phyloP scores from a whole-genome alignment of 2,888 invertebrate genomes.

The Polymixis lichenea region DNA sequence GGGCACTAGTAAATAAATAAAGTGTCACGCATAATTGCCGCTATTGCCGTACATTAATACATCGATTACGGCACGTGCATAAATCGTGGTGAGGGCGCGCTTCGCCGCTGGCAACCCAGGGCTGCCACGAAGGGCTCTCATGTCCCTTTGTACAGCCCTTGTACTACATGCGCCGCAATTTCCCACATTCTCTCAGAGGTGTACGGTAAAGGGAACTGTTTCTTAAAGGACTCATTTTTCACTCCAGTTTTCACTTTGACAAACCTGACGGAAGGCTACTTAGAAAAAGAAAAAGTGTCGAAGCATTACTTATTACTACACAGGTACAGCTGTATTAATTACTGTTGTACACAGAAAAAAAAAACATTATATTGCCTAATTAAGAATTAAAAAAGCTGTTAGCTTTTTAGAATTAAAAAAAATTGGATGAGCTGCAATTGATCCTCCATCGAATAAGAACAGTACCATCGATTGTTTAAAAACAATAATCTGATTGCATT shows the following conservation, averaged over 20 bases:
- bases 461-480: conserved; percentile 66
- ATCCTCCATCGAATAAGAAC: conserved; percentile 30
- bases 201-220: conserved; percentile 68
- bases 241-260: conserved; percentile 71
- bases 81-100: conserved; percentile 55
- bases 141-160: conserved; percentile 66
- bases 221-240: conserved; percentile 78
- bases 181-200: conserved; percentile 67
- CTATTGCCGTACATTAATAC: conserved; percentile 53
- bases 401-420: conserved; percentile 33
- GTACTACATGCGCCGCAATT: conserved; percentile 69
- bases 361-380: neutral
- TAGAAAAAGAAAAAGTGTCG: conserved; percentile 14
- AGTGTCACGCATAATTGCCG: conserved; percentile 59
- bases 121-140: conserved; percentile 40
- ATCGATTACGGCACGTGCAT: conserved; percentile 57
- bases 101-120: conserved; percentile 39
- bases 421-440: conserved; percentile 54
- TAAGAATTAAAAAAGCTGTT: conserved; percentile 13
- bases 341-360: neutral
- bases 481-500: conserved; percentile 77
- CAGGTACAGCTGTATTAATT: neutral
- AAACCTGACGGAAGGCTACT: conserved; percentile 36
- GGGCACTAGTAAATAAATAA: conserved; percentile 63
- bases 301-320: too few species aligned